Evolutionary conservation across 2,113 vertebrate species (phyloP).

Genomic region (Charadrius vociferus): DNA sequence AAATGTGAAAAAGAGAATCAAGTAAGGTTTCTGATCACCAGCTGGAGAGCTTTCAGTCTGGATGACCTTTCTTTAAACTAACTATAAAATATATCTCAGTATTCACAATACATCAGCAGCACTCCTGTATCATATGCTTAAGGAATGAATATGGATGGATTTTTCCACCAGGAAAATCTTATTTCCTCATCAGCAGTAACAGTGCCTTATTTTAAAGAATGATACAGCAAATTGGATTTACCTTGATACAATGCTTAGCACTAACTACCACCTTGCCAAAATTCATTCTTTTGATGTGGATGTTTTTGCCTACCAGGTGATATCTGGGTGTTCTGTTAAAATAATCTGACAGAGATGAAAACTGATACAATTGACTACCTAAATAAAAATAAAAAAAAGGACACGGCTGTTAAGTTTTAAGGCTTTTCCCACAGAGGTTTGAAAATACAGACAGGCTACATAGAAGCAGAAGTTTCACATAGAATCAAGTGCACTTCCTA

Average conservation of each 20-base stretch:
- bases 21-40: background rate
- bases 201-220: background rate
- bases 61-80: background rate
- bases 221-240: conserved; percentile 5
- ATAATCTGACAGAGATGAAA: background rate
- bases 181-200: conserved; percentile 26
- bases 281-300: background rate
- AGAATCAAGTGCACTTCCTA: background rate
- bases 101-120: background rate
- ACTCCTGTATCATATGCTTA: background rate
- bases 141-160: background rate
- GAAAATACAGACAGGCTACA: background rate
- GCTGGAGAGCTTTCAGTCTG: background rate
- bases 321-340: background rate
- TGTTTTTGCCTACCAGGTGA: background rate
- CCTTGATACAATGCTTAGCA: background rate
- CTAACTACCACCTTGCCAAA: background rate
- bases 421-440: background rate
- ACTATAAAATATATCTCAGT: background rate
- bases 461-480: background rate
- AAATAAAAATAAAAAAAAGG: background rate
- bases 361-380: background rate
- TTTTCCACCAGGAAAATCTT: conserved; percentile 38
- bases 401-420: background rate
- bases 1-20: background rate